phyloP scores from a whole-genome alignment of 2,797 vertebrate species.

The Peromyscus aztecus region DNA sequence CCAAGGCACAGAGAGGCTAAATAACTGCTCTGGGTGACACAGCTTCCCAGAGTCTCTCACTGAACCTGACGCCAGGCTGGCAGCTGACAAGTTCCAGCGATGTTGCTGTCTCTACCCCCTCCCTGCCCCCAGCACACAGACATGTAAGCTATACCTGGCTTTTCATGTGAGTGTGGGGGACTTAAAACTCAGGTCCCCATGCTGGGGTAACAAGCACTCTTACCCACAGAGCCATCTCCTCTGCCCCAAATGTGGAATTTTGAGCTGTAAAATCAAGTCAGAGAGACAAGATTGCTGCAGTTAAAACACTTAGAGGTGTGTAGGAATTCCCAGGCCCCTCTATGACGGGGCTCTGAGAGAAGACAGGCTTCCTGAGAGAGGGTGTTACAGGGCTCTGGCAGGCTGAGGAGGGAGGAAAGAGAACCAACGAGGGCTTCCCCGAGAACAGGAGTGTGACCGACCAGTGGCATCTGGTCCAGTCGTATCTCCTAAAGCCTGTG shows the following conservation, averaged over 20 bases:
- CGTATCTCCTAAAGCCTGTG: background rate
- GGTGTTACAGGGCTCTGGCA: background rate
- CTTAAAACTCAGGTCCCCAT: background rate
- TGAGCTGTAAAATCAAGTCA: background rate
- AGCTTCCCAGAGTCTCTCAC: background rate
- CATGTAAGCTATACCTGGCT: background rate
- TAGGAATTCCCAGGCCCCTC: background rate
- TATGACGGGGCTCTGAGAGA: background rate
- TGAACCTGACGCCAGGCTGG: background rate
- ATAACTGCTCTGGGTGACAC: background rate
- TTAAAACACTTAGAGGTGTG: background rate
- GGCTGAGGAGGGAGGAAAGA: accelerated
- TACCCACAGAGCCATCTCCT: background rate
- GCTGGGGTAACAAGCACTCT: background rate
- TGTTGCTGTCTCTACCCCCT: background rate
- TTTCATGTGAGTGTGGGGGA: background rate
- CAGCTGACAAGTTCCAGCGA: background rate
- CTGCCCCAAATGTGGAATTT: background rate
- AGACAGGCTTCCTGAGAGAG: background rate
- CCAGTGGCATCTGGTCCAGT: background rate
- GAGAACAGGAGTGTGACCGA: background rate
- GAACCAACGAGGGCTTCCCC: background rate
- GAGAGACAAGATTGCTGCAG: background rate
- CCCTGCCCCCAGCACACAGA: no score
- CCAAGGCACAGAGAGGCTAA: background rate